Evolutionary conservation across 2,888 invertebrate genomes (phyloP), one percentile per base, ranked within the genome.

Genomic region (Melanophora roralis): DNA sequence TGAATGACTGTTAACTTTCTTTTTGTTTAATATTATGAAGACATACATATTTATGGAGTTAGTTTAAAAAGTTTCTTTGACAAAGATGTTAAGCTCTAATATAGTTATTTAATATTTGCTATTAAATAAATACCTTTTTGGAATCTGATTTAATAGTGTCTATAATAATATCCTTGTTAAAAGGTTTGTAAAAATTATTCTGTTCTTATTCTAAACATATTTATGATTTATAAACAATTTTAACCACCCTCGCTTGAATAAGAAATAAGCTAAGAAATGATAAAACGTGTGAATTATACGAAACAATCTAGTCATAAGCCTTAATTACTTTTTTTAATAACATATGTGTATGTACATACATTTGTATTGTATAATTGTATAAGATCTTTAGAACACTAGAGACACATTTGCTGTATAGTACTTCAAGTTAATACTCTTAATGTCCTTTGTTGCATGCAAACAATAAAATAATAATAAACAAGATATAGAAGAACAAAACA

Each of bases 331-430:
- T 68, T 12, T 57, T 36, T 55, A 72, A 67, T 19, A 43, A 49
- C n/a, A n/a, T n/a, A n/a, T n/a, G n/a, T n/a, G n/a, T n/a, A n/a
- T n/a, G n/a, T n/a, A n/a, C n/a, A n/a, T n/a, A n/a, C n/a, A n/a
- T n/a, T n/a, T n/a, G n/a, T n/a, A n/a, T n/a, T n/a, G n/a, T n/a
- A n/a, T n/a, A n/a, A n/a, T n/a, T n/a, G n/a, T 53, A 62, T 73
- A 34, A 68, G 60, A 80, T 75, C 75, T 75, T 75, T 71, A 57
- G 53, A 67, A 67, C 79, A 80, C 79, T 67, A 72, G 79, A 75
- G 79, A 80, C 72, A 75, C 75, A 80, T 80, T 80, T 80, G 72
- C 60, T 67, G 75, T 72, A 80, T 80, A 75, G 78, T 75, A 75
- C 75, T 80, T 80, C 60, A 71, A 71, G 74, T 75, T 75, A 79